Evolutionary conservation across 1,140 invertebrate genomes (phyloP).

Genomic region (Arion vulgaris): DNA sequence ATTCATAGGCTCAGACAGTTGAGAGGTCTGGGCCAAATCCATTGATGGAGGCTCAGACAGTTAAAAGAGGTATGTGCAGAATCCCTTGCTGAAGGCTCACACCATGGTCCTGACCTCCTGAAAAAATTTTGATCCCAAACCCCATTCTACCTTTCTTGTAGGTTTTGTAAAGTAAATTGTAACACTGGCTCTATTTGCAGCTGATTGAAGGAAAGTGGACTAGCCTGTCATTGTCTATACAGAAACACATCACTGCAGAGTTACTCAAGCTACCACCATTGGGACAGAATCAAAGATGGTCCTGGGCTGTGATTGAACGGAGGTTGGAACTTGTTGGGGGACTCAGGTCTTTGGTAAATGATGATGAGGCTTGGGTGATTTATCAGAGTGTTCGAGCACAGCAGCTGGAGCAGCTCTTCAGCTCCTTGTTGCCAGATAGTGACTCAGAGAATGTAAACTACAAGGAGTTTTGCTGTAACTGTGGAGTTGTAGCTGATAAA

Average conservation of each 20-base stretch:
- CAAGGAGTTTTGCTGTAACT: constrained; percentile 59
- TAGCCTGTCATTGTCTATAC: constrained; percentile 42
- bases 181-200: constrained; percentile 7
- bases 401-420: constrained; percentile 62
- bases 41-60: no score
- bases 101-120: no score
- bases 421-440: constrained; percentile 56
- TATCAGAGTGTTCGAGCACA: constrained; percentile 56
- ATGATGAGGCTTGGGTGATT: constrained; percentile 57
- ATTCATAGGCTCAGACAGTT: no score
- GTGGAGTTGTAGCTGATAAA: constrained; percentile 54
- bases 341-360: constrained; percentile 56
- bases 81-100: no score
- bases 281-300: constrained; percentile 4
- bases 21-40: no score
- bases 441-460: constrained; percentile 58
- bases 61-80: no score
- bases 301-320: constrained; percentile 36
- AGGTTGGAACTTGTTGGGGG: constrained; percentile 62
- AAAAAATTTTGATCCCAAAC: no score
- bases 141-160: no score
- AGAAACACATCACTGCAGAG: constrained; percentile 55
- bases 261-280: constrained; percentile 56
- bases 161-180: no score
- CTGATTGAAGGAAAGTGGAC: constrained; percentile 51